Evolutionary conservation across 2,888 invertebrate species (phyloP), one percentile per base, ranked within the genome.

Genomic region (Spisula subtruncata): DNA sequence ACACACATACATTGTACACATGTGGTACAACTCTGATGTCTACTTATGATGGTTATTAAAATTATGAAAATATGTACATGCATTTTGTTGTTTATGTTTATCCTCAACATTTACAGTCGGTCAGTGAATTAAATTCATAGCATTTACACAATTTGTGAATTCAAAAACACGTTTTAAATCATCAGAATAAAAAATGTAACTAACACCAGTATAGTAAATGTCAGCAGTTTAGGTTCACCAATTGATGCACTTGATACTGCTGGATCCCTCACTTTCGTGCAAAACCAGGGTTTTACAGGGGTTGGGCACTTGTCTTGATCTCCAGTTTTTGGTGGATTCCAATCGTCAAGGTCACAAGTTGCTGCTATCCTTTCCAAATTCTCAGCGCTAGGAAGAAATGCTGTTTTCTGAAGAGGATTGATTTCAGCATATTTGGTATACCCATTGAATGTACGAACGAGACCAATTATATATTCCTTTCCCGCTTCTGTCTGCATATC

Each of bases 401-500:
- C 92, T 46, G 91, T 90, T 60, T 87, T 86, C 86, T 93, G 93
- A 2, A 89, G 79, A 5, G 90, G 87, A 66, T 93, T 92, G 10
- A 93, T 41, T 41, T 92, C 84, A 2, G 93, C 89, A 87, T 93
- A 93, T 71, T 83, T 86, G 89, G 91, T 91, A 60, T 89, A 93
- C n/a, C 93, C 93, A 81, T 90, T 91, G 8, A 90, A 79, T 83
- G 89, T 86, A 35, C 88, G 81, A 46, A 84, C 81, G 10, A 93
- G 82, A 10, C 93, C 93, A 5, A 93, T 20, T 75, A 93, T 93
- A 18, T 92, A 93, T 32, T 90, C 90, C 25, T 90, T 75, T 16
- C 93, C 93, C 16, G 82, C 92, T 12, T 79, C 41, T 14, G 92
- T 93, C 80, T 93, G 93, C 79, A 81, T 66, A 20, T 60, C 79